phyloP scores from a whole-genome alignment of 2,797 vertebrate genomes.

The Gastrophryne carolinensis region DNA sequence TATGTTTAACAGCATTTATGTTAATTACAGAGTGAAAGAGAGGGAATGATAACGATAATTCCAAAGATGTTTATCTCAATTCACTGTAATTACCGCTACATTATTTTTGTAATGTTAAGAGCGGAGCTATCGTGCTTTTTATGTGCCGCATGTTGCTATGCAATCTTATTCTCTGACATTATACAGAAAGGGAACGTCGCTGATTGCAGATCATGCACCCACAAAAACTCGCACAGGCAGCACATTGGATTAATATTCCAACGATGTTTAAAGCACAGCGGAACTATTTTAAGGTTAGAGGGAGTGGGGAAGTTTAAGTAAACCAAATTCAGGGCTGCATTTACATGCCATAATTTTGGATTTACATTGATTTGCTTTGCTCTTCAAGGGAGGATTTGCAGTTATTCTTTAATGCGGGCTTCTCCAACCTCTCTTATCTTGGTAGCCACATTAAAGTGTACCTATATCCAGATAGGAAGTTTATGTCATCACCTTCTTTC shows the following conservation, averaged over 20 bases:
- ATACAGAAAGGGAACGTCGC: constrained; percentile 2
- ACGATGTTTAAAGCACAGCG: no score
- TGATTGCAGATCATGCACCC: background rate
- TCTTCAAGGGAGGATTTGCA: no score
- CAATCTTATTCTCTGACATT: constrained; percentile 28
- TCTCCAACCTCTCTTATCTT: no score
- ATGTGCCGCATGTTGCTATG: constrained; percentile 45
- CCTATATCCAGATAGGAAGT: no score
- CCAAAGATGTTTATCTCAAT: constrained; percentile 49
- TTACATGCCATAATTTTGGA: no score
- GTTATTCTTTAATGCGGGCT: no score
- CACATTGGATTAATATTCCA: background rate
- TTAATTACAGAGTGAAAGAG: constrained; percentile 49
- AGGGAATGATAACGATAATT: constrained; percentile 40
- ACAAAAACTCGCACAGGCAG: background rate
- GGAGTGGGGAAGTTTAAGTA: no score
- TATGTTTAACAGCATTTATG: constrained; percentile 48
- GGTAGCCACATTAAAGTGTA: no score
- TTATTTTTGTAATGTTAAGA: constrained; percentile 48
- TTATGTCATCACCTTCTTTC: no score
- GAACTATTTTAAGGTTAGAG: no score
- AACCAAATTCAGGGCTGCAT: no score
- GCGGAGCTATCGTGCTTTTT: constrained; percentile 34
- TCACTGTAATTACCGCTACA: constrained; percentile 50
- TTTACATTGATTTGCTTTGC: no score